Conservation (phyloP, 2,113 vertebrate species). For the Eretmochelys imbricata region DNA sequence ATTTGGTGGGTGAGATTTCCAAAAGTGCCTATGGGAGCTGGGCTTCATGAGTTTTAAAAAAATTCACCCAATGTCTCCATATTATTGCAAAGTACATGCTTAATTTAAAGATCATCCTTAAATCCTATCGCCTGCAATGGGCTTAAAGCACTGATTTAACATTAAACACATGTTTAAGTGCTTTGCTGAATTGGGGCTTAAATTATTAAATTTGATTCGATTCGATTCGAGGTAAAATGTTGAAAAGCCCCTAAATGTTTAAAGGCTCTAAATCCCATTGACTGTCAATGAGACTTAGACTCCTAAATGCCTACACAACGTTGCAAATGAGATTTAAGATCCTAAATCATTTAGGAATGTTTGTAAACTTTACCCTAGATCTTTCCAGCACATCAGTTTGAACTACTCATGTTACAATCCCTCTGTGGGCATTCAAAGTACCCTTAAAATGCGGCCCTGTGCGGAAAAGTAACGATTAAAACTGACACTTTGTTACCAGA, state of each 20-base stretch:
- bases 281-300: accelerated
- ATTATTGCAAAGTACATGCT: not conserved
- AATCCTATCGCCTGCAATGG: not conserved
- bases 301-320: not conserved
- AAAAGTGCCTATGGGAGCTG: constrained; percentile 38
- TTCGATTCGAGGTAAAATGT: not conserved
- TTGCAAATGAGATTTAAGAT: accelerated
- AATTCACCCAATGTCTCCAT: not conserved
- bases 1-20: constrained; percentile 42
- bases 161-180: not conserved
- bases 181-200: not conserved
- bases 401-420: not conserved
- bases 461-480: constrained; percentile 4
- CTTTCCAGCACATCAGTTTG: accelerated
- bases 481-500: constrained; percentile 58
- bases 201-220: not conserved
- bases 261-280: not conserved
- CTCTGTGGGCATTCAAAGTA: constrained; percentile 19
- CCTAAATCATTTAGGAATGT: accelerated
- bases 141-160: not conserved
- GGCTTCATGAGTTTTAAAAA: constrained; percentile 20
- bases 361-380: not conserved
- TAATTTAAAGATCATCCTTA: not conserved
- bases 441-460: not conserved
- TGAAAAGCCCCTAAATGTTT: not conserved